These are phyloP conservation scores for Phenganax subtilis DNA, from an alignment of 92 coral and sea anemone species.

Conservation along the genomic window DNA sequence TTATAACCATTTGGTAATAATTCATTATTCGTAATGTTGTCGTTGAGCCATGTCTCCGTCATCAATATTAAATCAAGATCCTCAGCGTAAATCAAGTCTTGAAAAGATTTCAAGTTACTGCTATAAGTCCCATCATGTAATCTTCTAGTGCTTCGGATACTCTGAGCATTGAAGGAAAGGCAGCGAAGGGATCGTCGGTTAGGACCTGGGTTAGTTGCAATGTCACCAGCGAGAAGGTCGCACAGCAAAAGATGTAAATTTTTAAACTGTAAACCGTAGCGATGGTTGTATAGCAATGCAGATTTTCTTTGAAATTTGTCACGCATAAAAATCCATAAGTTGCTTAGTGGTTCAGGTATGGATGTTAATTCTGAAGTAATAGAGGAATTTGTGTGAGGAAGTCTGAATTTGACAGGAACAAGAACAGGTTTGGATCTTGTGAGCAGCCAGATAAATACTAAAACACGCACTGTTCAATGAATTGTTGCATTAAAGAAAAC, in stretches of 20 bases:
- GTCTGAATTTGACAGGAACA: too few species aligned
- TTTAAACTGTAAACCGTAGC: slow-evolving; percentile 3
- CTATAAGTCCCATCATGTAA: slow-evolving; percentile 32
- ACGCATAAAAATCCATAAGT: background rate
- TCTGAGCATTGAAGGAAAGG: slow-evolving; percentile 40
- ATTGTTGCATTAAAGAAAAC: too few species aligned
- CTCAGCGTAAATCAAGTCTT: slow-evolving; percentile 38
- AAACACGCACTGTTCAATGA: too few species aligned
- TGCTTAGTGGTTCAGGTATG: background rate
- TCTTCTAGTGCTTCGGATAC: slow-evolving; percentile 41
- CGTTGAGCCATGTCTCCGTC: slow-evolving; percentile 51
- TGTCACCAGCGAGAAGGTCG: background rate
- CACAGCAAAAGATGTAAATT: background rate
- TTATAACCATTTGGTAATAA: slow-evolving; percentile 48
- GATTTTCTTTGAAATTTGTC: background rate
- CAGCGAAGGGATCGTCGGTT: slow-evolving; percentile 19
- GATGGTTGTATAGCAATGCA: background rate
- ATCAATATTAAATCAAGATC: slow-evolving; percentile 45
- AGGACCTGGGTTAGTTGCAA: background rate
- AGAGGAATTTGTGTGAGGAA: too few species aligned
- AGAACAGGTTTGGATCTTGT: too few species aligned
- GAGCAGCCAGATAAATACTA: too few species aligned
- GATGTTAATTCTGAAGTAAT: too few species aligned
- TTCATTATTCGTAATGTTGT: slow-evolving; percentile 34
- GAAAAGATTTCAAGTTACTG: slow-evolving; percentile 44